Base-by-base conservation (phyloP, 1,140 invertebrate species). In the Tribolium madens region DNA sequence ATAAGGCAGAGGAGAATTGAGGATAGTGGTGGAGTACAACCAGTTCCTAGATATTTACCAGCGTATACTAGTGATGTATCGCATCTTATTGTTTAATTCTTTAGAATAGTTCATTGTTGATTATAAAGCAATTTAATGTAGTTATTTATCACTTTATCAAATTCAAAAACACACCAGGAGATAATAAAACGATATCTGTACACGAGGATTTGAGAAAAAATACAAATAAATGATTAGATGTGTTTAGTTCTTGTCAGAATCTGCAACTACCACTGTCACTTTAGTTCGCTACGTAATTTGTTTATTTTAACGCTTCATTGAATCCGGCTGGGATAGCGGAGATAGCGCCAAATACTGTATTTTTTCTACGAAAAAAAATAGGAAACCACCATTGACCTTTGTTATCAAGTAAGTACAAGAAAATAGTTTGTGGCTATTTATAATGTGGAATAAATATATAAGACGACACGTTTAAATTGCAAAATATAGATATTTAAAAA, bases 21-120 rank as follows among this genome's bases (percentile, higher is more conserved):
- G 15, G 85, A 87, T 47, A 82, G 80, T 52, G 84, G 81, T 15
- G 81, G 79, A 6, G 87, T 89, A 36, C 86, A 88, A 46, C 86
- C 89, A 52, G 87, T 91, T 57, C 91, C 90, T 1, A 86, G 90
- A 33, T 90, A 91, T 79, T 87, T 91, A 75, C 90, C 91, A 3
- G 90, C 89, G 1, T 91, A 91, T 80, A 91, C 91, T 10, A 89
- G 89, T 70, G 90, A 92, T 82, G 91, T 92, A 2, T 91, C 91
- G 17, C 91, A 92, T 84, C 85, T 92, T 50, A 90, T 92, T 78
- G 90, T 92, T 83, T 92, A 90, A 88, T 79, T 79, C 33, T 21
- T 73, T 36, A 10, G 0, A 17, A 6, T 14, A 26, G 10, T 14
- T 53, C 1, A 14, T 13, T 15, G 12, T 50, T 50, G 15, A 15